phyloP scores from a whole-genome alignment of 2,113 vertebrate genomes.

The Phylloscopus trochilus region DNA sequence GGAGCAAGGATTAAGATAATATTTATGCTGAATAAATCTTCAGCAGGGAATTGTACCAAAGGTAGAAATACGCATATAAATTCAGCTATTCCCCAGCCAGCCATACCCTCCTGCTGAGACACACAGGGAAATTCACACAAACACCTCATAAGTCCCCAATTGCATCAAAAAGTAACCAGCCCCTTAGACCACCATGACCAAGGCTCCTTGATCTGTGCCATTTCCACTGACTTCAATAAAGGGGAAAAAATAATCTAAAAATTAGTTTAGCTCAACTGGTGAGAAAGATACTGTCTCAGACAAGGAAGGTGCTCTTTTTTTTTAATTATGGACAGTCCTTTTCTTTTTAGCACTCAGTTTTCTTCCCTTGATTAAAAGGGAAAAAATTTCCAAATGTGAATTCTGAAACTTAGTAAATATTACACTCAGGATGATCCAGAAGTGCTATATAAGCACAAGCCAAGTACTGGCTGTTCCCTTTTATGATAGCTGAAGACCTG shows the following conservation, averaged over 20 bases:
- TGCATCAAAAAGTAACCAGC: not conserved
- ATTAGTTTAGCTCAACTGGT: not conserved
- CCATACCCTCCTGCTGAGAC: not conserved
- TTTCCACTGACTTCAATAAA: not conserved
- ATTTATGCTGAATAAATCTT: not conserved
- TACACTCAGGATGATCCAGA: not conserved
- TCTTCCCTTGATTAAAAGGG: not conserved
- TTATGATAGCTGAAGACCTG: not conserved
- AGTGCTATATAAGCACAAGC: not conserved
- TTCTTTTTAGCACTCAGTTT: not conserved
- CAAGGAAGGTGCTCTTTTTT: not conserved
- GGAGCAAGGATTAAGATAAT: not conserved
- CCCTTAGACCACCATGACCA: fast-evolving
- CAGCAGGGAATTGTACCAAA: not conserved
- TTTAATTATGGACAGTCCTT: not conserved
- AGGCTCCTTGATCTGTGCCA: not conserved
- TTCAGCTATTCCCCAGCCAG: not conserved
- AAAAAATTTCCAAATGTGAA: not conserved
- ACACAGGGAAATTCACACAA: not conserved
- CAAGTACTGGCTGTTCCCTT: not conserved
- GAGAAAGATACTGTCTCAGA: not conserved
- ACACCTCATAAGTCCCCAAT: not conserved
- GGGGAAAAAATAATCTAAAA: not conserved
- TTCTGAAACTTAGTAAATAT: not conserved
- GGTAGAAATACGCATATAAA: fast-evolving